A percentile compares a stretch with the other conserved stretches of the same genome.
phyloP scores from a whole-genome alignment of 2,888 invertebrate species.

The Sinohyriopsis cumingii region DNA sequence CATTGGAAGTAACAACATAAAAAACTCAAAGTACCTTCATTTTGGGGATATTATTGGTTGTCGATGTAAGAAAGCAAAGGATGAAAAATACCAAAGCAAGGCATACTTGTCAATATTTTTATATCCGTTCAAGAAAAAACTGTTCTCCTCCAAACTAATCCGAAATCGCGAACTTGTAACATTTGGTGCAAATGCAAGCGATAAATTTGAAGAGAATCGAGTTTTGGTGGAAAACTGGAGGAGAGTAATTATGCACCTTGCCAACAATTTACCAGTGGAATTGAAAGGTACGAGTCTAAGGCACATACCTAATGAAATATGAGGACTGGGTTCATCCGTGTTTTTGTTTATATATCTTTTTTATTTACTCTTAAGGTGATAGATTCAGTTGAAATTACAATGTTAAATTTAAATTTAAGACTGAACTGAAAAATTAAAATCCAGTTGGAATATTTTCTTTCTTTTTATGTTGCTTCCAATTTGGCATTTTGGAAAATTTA shows the following conservation, averaged over 20 bases:
- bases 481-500: no score
- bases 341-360: no score
- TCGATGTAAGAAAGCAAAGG: constrained; percentile 50
- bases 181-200: constrained; percentile 45
- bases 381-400: no score
- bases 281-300: constrained; percentile 22
- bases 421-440: no score
- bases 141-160: constrained; percentile 53
- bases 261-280: constrained; percentile 26
- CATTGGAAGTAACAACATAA: constrained; percentile 29
- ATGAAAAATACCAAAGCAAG: constrained; percentile 36
- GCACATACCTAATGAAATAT: neutral
- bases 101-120: constrained; percentile 62
- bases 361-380: no score
- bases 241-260: constrained; percentile 34
- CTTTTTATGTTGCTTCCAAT: no score
- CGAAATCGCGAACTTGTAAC: constrained; percentile 53
- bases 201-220: constrained; percentile 57
- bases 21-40: constrained; percentile 45
- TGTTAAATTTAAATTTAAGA: no score
- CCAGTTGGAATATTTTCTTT: no score
- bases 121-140: constrained; percentile 63
- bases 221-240: constrained; percentile 55
- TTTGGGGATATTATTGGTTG: constrained; percentile 66
- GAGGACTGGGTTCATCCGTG: neutral